Evolutionary conservation across 2,888 invertebrate genomes (phyloP).

Genomic region (Parelbella ahira): DNA sequence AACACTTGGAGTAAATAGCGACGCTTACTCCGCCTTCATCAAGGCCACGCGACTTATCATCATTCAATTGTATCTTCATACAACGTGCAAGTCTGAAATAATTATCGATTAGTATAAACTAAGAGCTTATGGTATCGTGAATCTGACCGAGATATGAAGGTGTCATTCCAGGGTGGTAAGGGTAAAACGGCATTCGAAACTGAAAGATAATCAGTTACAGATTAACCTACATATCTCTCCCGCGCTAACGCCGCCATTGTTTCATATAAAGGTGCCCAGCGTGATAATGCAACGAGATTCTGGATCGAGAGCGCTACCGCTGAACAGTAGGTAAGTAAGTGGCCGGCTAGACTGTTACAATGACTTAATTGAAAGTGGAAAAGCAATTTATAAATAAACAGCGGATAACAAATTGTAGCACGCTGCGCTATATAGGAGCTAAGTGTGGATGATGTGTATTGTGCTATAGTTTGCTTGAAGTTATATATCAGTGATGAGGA

Average conservation of each 20-base stretch:
- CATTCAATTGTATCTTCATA: no score
- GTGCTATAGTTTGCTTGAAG: no score
- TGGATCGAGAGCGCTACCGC: neutral
- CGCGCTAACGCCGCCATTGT: constrained; percentile 6
- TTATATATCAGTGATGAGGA: no score
- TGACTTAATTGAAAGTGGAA: constrained; percentile 7
- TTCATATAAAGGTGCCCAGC: constrained; percentile 7
- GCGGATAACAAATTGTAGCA: constrained; percentile 1
- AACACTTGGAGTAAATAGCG: no score
- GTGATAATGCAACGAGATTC: neutral
- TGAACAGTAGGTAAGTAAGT: neutral
- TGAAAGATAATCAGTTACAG: constrained; percentile 18
- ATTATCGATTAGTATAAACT: no score
- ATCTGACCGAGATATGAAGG: constrained; percentile 1
- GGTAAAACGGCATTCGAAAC: neutral
- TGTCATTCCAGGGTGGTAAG: no score
- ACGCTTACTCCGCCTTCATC: no score
- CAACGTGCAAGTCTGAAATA: no score
- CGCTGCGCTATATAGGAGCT: no score
- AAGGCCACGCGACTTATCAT: no score
- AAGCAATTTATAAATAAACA: constrained; percentile 9
- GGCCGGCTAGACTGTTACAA: no score
- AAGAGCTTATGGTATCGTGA: constrained; percentile 1
- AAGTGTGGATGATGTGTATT: no score
- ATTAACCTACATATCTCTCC: constrained; percentile 10